Evolutionary conservation across 2,113 vertebrate genomes (phyloP), one percentile per base, ranked within the genome.

Genomic region (Fulica atra): DNA sequence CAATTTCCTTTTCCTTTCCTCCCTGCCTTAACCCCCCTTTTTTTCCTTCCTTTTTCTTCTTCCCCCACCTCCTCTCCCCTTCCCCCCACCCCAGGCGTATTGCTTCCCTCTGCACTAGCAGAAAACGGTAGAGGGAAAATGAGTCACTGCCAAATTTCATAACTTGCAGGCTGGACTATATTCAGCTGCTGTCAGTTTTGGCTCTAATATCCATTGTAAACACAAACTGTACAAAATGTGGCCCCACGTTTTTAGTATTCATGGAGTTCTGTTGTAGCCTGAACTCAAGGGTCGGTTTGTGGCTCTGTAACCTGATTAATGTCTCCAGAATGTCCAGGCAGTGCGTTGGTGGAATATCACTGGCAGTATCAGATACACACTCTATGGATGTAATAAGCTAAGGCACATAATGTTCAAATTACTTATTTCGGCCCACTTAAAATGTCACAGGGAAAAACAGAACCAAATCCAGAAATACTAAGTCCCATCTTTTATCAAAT

Each of bases 1-100:
- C 1, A 18, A 3, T 16, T 54, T 63, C 57, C 16, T 38, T 9
- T 10, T 4, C 10, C 4, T 4, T 4, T 36, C 29, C 4, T 24
- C 20, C 7, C 14, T 7, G 6, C 10, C 7, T 23, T 7, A 21
- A 1, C 9, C 16, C 12, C 12, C 14, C 14, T 17, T 44, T 12
- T 69, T 24, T 20, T n/a, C 12, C 17, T 51, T 51, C 24, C 13
- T 11, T 13, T 14, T 8, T 6, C 11, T 17, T 16, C 19, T 13
- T 28, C 8, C 10, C 11, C 7, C 25, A n/a, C n/a, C n/a, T n/a
- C n/a, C n/a, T n/a, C n/a, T n/a, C 11, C 24, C 50, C 50, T 9
- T 6, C 40, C 7, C 13, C 40, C 14, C 12, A n/a, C n/a, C n/a
- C n/a, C n/a, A n/a, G n/a, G n/a, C 18, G 7, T 46, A 48, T 48